Evolutionary conservation across 2,888 invertebrate genomes (phyloP).

Genomic region (Drosophila meridiana): DNA sequence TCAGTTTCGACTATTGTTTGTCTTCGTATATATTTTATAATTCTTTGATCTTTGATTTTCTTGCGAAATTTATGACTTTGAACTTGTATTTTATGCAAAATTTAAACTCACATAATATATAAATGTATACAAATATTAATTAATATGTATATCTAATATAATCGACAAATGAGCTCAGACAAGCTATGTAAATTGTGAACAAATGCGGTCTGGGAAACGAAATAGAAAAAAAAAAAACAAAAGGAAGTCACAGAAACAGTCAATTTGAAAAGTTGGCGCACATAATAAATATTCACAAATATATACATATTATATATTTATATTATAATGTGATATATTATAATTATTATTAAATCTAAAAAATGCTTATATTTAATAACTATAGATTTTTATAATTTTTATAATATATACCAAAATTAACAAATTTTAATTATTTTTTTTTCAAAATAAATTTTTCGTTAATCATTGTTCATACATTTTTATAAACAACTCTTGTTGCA

Average conservation of each 20-base stretch:
- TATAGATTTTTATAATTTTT: not conserved
- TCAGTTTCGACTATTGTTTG: slow-evolving; percentile 15
- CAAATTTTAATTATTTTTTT: not conserved
- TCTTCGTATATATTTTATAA: slow-evolving; percentile 13
- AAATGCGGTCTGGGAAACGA: slow-evolving; percentile 17
- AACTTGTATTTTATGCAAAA: slow-evolving; percentile 48
- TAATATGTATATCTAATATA: slow-evolving; percentile 28
- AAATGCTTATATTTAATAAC: not conserved
- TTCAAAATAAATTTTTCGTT: too few relatives aligned
- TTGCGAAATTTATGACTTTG: slow-evolving; percentile 42
- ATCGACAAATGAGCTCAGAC: slow-evolving; percentile 55
- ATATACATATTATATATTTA: not conserved
- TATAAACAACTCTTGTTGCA: slow-evolving; percentile 11
- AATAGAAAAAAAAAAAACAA: slow-evolving; percentile 24
- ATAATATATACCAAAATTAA: not conserved
- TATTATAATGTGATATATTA: too few relatives aligned
- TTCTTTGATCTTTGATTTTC: slow-evolving; percentile 54
- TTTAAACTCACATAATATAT: slow-evolving; percentile 12
- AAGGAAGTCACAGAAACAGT: slow-evolving; percentile 17
- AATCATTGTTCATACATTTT: not conserved
- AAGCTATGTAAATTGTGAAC: slow-evolving; percentile 64
- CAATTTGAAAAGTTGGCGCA: slow-evolving; percentile 2
- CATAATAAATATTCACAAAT: not conserved
- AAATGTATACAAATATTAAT: not conserved
- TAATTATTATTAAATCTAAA: not conserved